Evolutionary conservation across 2,113 vertebrate species (phyloP).

Genomic region (Notothenia coriiceps): DNA sequence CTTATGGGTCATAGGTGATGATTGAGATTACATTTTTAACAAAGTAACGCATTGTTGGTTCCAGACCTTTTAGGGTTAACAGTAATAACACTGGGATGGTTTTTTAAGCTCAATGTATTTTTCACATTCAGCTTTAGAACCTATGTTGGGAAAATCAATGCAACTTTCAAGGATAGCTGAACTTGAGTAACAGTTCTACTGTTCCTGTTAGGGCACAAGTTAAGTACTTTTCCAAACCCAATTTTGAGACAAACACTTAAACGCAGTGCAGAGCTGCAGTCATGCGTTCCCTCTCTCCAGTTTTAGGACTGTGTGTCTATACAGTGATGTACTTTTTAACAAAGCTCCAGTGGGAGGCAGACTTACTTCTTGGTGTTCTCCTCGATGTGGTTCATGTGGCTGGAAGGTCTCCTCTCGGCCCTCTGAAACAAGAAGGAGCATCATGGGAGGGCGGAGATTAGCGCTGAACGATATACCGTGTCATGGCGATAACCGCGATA

Average conservation of each 20-base stretch:
- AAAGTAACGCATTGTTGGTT: neutral
- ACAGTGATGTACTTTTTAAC: conserved; percentile 25
- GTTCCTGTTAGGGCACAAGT: neutral
- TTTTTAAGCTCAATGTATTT: neutral
- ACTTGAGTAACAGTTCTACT: neutral
- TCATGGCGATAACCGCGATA: too few relatives aligned
- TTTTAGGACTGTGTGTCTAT: conserved; percentile 11
- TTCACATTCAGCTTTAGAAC: neutral
- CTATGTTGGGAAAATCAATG: neutral
- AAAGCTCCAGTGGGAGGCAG: conserved; percentile 53
- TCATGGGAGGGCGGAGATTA: conserved; percentile 37
- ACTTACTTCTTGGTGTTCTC: conserved; percentile 93
- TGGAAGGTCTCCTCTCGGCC: conserved; percentile 78
- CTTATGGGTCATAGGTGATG: too few relatives aligned
- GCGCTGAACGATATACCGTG: too few relatives aligned
- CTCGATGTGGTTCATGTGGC: conserved; percentile 85
- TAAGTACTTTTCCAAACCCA: conserved; percentile 2
- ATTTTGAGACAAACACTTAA: conserved; percentile 17
- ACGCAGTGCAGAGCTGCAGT: conserved; percentile 17
- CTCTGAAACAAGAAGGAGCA: conserved; percentile 81
- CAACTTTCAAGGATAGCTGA: neutral
- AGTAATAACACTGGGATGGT: neutral
- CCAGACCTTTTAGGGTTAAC: neutral
- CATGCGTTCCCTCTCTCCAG: conserved; percentile 3
- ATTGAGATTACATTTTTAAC: neutral